Percentiles rank a stretch among this genome's conserved stretches.
Evolutionary conservation across 2,797 vertebrate species (phyloP).

Genomic region (Calcarius lapponicus): DNA sequence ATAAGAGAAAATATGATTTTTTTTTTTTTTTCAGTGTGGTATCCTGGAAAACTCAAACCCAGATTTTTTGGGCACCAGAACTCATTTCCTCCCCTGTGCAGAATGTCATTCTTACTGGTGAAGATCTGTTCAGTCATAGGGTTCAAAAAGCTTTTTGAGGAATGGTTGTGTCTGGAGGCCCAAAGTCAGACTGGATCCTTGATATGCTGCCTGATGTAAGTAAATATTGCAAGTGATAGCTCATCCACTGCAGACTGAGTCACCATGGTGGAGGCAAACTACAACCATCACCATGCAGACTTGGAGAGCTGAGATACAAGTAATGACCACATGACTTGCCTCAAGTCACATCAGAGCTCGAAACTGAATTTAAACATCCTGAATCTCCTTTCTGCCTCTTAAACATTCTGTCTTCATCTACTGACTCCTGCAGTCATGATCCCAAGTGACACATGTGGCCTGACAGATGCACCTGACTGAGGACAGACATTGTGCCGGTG

Average conservation of each 20-base stretch:
- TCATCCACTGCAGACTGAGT: background rate
- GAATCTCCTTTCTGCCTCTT: background rate
- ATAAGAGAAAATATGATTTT: background rate
- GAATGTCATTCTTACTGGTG: background rate
- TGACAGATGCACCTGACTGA: background rate
- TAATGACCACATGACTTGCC: background rate
- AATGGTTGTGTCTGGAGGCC: background rate
- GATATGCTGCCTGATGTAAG: background rate
- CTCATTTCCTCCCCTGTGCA: background rate
- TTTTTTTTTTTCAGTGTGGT: background rate
- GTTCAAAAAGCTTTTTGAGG: background rate
- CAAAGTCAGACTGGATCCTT: background rate
- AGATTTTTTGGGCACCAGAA: background rate
- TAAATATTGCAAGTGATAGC: background rate
- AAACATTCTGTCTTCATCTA: background rate
- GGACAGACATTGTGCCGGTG: rapidly evolving
- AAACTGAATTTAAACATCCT: background rate
- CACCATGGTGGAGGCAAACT: background rate
- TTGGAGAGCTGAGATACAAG: background rate
- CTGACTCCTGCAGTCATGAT: background rate
- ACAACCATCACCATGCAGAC: background rate
- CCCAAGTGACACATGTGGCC: background rate
- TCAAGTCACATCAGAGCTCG: background rate
- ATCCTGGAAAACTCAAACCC: background rate
- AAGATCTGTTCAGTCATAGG: background rate